Base-by-base conservation (phyloP, 2,888 invertebrate species). In the Chymomyza caudatula region DNA sequence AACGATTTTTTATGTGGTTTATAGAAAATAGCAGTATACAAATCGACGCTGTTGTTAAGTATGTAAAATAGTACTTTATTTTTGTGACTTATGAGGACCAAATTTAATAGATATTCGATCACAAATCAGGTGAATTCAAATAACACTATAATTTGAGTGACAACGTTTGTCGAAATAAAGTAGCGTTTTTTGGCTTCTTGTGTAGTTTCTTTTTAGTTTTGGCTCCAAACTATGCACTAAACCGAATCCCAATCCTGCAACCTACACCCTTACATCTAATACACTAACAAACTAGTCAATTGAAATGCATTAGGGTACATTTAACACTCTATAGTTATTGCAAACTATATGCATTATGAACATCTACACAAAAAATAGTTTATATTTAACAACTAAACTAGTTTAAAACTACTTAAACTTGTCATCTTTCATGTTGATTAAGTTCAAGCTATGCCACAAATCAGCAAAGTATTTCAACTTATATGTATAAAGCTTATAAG, bases 31-130 rank as follows among this genome's bases (percentile, higher is more conserved):
- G 60, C 49, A 42, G 60, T 68, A 43, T 62, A 58, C 19, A 56
- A 59, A 71, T 55, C 53, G 23, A 52, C 19, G 6, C 17, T n/a
- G 11, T 37, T 25, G 51, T 51, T 52, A 19, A 56, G 42, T 44
- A 43, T 56, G 13, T 53, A 20, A 4, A 52, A 60, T 49, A 42
- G 55, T 73, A 70, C 67, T 70, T 73, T 65, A 67, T 76, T 69
- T 78, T 63, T 71, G 72, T 78, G 67, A 69, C 70, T 60, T 78
- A 78, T 80, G 84, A 78, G 87, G 87, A 86, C 87, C 87, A 87
- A 87, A 66, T 73, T 65, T 47, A 72, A 72, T 62, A 56, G 17
- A 69, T 76, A 74, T 71, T 71, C 55, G 55, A 73, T 73, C 74
- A 65, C 23, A 67, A 73, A 69, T 78, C 73, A 64, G 77, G 71